Evolutionary conservation across 2,797 vertebrate species (phyloP).

Genomic region (Nannoperca obscura): DNA sequence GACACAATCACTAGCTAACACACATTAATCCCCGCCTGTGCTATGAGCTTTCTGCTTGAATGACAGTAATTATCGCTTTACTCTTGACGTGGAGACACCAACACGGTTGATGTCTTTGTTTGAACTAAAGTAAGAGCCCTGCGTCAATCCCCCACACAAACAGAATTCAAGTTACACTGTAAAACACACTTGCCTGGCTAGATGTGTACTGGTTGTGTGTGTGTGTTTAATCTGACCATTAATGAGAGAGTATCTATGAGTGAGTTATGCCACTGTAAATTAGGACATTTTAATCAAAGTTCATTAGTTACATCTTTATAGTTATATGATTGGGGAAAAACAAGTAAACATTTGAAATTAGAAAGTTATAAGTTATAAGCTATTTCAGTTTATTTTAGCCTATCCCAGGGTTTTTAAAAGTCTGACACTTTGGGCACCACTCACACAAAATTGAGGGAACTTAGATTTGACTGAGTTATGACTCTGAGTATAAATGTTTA

Average conservation of each 20-base stretch:
- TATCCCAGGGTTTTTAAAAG: background rate
- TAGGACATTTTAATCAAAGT: background rate
- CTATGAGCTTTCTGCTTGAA: slow-evolving; percentile 74
- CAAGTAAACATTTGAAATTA: background rate
- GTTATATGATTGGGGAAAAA: background rate
- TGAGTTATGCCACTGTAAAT: background rate
- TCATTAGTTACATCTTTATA: background rate
- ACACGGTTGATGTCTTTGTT: slow-evolving; percentile 76
- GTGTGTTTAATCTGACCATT: background rate
- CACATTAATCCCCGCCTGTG: slow-evolving; percentile 65
- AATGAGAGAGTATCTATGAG: background rate
- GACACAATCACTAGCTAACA: slow-evolving; percentile 59
- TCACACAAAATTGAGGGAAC: background rate
- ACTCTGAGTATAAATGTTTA: background rate
- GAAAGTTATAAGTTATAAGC: background rate
- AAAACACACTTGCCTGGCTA: slow-evolving; percentile 5
- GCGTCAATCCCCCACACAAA: slow-evolving; percentile 46
- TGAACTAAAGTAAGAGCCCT: slow-evolving; percentile 49
- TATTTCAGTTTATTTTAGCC: background rate
- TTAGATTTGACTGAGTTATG: background rate
- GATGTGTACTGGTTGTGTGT: background rate
- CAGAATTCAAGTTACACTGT: slow-evolving; percentile 20
- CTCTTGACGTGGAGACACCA: slow-evolving; percentile 62
- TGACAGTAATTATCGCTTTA: slow-evolving; percentile 78
- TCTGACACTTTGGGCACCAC: background rate